Conservation (phyloP, 53 echinoderm and acorn worm species). For the Glandiceps talaboti region DNA sequence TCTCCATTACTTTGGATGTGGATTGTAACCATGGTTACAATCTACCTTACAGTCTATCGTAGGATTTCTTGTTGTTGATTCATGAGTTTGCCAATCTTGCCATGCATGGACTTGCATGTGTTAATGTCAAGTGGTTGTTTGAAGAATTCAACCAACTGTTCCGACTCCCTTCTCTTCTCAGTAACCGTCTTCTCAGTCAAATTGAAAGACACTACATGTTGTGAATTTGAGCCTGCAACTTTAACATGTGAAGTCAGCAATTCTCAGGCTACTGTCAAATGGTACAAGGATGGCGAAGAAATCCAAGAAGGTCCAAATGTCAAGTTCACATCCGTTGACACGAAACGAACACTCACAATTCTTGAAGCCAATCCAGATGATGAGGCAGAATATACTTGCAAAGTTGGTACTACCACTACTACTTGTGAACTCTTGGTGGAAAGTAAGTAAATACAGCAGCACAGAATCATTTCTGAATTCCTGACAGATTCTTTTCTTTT, state of each 20-base stretch:
- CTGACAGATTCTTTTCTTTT: too few species aligned
- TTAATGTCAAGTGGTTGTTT: too few species aligned
- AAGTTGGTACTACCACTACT: background rate
- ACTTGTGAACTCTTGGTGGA: constrained; percentile 5
- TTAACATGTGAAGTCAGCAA: constrained; percentile 12
- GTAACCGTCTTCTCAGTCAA: background rate
- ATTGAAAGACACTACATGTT: background rate
- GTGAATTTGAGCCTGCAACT: background rate
- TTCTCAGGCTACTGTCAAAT: constrained; percentile 49
- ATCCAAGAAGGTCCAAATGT: constrained; percentile 4
- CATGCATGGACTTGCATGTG: too few species aligned
- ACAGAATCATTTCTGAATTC: too few species aligned
- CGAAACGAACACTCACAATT: background rate
- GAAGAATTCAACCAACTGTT: too few species aligned
- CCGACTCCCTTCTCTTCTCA: too few species aligned
- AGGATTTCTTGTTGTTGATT: too few species aligned
- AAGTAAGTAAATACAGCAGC: constrained; percentile 10
- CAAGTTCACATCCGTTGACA: constrained; percentile 1
- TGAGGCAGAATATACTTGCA: constrained; percentile 8
- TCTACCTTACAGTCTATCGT: too few species aligned
- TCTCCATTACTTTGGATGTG: too few species aligned
- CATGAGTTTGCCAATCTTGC: too few species aligned
- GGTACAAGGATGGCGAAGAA: constrained; percentile 24
- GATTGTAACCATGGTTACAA: too few species aligned
- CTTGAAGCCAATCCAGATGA: background rate